Percentiles rank a stretch among this genome's conserved stretches.
Conservation (phyloP, 2,113 vertebrate species). For the Sinosuthora webbiana region DNA sequence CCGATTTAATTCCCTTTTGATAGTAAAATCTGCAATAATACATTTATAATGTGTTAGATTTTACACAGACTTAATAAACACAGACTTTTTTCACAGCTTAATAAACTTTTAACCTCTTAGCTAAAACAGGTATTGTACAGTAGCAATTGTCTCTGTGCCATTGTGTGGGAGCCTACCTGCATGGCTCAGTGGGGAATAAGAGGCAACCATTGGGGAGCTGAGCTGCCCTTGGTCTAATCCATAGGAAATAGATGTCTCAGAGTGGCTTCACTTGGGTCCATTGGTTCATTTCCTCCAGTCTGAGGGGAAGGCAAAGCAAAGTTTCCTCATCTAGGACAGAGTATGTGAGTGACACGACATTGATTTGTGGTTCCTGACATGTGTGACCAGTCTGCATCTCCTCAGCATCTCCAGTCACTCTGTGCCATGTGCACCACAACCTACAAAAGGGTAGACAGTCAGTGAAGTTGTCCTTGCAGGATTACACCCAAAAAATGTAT, state of each 20-base stretch:
- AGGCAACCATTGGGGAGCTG: not conserved
- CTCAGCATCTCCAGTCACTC: not conserved
- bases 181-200: not conserved
- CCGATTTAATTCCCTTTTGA: not conserved
- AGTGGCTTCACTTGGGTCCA: not conserved
- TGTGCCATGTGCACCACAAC: not conserved
- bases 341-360: accelerated
- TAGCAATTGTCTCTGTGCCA: not conserved
- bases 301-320: not conserved
- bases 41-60: not conserved
- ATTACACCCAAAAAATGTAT: not conserved
- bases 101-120: not conserved
- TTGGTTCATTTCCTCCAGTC: not conserved
- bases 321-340: not conserved
- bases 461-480: not conserved
- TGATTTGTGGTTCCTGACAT: not conserved
- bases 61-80: not conserved
- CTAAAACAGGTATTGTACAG: not conserved
- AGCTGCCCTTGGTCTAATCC: not conserved
- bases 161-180: not conserved
- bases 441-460: not conserved
- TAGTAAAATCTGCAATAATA: not conserved
- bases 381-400: not conserved
- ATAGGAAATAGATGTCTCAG: not conserved
- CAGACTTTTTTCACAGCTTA: not conserved